Percentiles rank a stretch among this genome's conserved stretches.
These are phyloP conservation scores for Stictonetta naevosa DNA, from an alignment of 2,113 vertebrate genomes.

Conservation along the genomic window DNA sequence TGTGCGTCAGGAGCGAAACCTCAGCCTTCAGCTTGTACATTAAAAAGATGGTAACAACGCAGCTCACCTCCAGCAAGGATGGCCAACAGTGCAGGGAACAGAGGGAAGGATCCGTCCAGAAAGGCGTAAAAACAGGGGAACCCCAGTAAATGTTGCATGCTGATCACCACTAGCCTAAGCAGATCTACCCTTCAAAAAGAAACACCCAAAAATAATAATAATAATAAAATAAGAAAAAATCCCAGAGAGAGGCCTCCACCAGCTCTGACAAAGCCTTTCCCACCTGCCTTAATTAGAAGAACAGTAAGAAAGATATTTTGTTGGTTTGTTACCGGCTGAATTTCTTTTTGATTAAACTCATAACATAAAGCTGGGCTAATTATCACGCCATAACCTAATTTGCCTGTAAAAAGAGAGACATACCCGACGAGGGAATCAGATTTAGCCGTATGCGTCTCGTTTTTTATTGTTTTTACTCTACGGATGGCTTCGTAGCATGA, in stretches of 20 bases:
- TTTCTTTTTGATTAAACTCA: background rate
- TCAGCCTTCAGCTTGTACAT: fast-evolving
- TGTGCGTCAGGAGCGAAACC: background rate
- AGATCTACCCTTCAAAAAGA: background rate
- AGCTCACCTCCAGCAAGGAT: fast-evolving
- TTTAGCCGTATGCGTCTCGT: background rate
- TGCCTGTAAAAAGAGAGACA: background rate
- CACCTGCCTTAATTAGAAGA: background rate
- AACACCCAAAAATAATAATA: background rate
- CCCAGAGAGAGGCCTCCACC: background rate
- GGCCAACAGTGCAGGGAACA: fast-evolving
- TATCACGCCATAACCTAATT: background rate
- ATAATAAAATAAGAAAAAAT: fast-evolving
- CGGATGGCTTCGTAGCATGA: background rate
- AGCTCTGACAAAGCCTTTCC: background rate
- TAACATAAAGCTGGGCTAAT: background rate
- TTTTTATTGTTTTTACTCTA: background rate
- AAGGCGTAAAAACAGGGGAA: background rate
- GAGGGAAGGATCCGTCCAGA: background rate
- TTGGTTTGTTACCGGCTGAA: background rate
- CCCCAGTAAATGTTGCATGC: background rate
- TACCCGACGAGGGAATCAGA: background rate
- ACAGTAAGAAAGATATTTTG: background rate
- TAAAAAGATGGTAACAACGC: fast-evolving
- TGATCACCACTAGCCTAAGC: background rate